Evolutionary conservation across 2,113 vertebrate species (phyloP), one percentile per base, ranked within the genome.

Genomic region (Octodon degus): DNA sequence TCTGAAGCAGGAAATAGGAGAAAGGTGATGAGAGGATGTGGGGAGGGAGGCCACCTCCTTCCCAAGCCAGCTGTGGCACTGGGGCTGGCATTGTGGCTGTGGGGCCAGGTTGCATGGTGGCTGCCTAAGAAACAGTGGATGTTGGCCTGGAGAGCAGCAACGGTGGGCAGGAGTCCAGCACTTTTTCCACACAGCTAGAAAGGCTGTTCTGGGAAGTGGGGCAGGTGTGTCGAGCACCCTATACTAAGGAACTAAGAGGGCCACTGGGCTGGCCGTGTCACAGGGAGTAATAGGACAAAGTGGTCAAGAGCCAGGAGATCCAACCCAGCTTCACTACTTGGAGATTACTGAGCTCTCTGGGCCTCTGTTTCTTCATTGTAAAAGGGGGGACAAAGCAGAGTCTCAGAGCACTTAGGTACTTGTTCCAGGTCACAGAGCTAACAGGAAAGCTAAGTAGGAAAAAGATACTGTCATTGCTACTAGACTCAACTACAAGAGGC

Each of bases 1-100:
- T 95, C n/a, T 93, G 85, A 93, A 93, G 96, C 92, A 94, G 93
- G 94, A 97, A 96, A 93, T 50, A n/a, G 22, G 72, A 93, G 74
- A 77, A 87, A 68, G 37, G 77, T 77, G 85, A 53, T 67, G 30
- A 55, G 67, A 86, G 88, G 77, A 9, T 2, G 1, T 0, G 4
- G 24, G 32, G 70, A 85, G 74, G 67, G 70, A 85, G 74, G 67
- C 53, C 74, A n/a, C 63, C 74, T 70, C 47, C 7, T 72, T n/a
- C 24, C 10, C 20, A 72, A 86, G 91, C n/a, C 94, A 50, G 84
- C 88, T 58, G 19, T 89, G 72, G 27, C 0, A 25, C 24, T 13
- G 16, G 25, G 47, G 16, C 86, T 80, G 91, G 58, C 32, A 37
- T 65, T 13, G 47, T 37, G 86, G 53, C 2, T n/a, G 0, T 0